Evolutionary conservation across 92 coral and sea anemone species (phyloP).

Genomic region (Parazoanthus swiftii): DNA sequence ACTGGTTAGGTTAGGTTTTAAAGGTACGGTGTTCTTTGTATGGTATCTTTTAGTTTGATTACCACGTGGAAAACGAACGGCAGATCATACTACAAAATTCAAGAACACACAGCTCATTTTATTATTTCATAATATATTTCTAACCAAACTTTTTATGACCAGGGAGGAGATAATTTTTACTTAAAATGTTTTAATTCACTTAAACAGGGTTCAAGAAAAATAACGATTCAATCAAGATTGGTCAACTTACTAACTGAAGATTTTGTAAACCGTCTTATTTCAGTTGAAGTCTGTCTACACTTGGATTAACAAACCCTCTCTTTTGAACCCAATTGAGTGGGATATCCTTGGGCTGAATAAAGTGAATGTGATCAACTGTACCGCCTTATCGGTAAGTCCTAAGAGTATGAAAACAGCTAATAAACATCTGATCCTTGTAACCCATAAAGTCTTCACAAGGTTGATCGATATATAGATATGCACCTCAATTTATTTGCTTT

Average conservation of each 20-base stretch:
- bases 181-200: too few species aligned
- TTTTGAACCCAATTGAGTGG: background rate
- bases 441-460: background rate
- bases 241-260: too few species aligned
- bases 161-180: too few species aligned
- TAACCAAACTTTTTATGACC: too few species aligned
- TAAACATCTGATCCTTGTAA: background rate
- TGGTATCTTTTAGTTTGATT: background rate
- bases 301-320: slow-evolving; percentile 10
- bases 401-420: background rate
- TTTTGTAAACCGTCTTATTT: background rate
- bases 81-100: background rate
- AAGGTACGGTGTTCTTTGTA: too few species aligned
- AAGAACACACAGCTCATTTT: too few species aligned
- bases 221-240: background rate
- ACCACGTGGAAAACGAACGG: background rate
- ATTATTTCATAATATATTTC: too few species aligned
- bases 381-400: slow-evolving; percentile 23
- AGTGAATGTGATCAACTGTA: slow-evolving; percentile 17
- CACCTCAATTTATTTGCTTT: background rate
- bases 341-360: slow-evolving; percentile 24
- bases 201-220: too few species aligned
- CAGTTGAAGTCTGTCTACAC: slow-evolving; percentile 17
- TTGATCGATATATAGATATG: background rate
- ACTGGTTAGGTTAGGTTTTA: too few species aligned